Percentiles rank a stretch among this genome's conserved stretches.
Conservation (phyloP, 2,888 invertebrate genomes). For the Drosophila cracens region DNA sequence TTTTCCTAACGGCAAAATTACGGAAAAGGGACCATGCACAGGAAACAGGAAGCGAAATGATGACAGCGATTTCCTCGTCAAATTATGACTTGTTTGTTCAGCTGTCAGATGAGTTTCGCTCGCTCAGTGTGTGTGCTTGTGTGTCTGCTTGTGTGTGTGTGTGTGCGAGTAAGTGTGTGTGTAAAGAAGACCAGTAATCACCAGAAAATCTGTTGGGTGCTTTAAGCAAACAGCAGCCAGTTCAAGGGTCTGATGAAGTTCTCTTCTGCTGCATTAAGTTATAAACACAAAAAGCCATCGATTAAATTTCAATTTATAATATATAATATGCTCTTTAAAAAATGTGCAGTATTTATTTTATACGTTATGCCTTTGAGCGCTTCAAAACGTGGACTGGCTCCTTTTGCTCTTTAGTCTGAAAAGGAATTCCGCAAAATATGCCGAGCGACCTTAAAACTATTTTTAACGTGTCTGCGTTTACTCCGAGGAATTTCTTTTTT, state of each 20-base stretch:
- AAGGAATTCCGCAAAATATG: background rate
- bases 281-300: conserved; percentile 14
- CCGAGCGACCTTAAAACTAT: background rate
- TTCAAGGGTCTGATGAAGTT: conserved; percentile 34
- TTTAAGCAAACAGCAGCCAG: conserved; percentile 26
- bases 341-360: background rate
- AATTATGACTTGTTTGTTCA: conserved; percentile 78
- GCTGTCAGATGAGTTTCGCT: conserved; percentile 64
- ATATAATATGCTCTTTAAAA: too few relatives aligned
- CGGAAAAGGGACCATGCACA: conserved; percentile 55
- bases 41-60: conserved; percentile 58
- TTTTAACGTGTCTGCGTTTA: background rate
- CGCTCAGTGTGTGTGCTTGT: background rate
- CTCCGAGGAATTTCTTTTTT: background rate
- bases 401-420: background rate
- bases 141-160: background rate
- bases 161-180: background rate
- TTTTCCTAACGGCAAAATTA: conserved; percentile 49
- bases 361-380: background rate
- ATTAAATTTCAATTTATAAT: background rate
- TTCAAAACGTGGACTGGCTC: background rate
- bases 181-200: conserved; percentile 50
- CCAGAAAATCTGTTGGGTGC: conserved; percentile 47
- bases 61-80: conserved; percentile 69
- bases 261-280: conserved; percentile 23